Conservation (phyloP, 2,888 invertebrate species). For the Dynastes maya region DNA sequence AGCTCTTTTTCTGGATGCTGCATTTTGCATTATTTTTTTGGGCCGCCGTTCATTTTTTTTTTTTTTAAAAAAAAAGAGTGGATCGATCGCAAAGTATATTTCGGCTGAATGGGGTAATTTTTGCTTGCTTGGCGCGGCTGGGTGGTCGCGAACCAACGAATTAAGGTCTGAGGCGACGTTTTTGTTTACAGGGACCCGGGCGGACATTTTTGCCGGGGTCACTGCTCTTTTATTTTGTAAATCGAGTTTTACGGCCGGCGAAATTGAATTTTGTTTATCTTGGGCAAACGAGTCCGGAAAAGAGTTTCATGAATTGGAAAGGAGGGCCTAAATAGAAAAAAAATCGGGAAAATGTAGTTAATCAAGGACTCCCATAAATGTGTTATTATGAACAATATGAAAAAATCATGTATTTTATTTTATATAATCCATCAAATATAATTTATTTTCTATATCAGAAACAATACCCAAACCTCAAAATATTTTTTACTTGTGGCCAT, state of each 20-base stretch:
- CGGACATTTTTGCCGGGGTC: slow-evolving; percentile 45
- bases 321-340: background rate
- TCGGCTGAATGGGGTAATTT: slow-evolving; percentile 27
- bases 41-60: background rate
- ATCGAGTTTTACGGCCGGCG: slow-evolving; percentile 51
- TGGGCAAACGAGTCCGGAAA: slow-evolving; percentile 28
- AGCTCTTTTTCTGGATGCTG: background rate
- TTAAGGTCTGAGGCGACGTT: slow-evolving; percentile 32
- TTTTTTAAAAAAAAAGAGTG: background rate
- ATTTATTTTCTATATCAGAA: too few species aligned
- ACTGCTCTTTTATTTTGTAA: slow-evolving; percentile 51
- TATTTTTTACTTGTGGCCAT: too few species aligned
- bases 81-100: slow-evolving; percentile 8
- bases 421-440: too few species aligned
- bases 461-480: too few species aligned
- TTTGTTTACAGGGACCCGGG: slow-evolving; percentile 48
- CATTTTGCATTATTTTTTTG: background rate
- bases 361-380: too few species aligned
- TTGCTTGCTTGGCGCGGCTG: slow-evolving; percentile 21
- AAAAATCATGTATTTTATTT: too few species aligned
- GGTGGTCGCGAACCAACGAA: slow-evolving; percentile 19
- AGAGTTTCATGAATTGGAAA: slow-evolving; percentile 29
- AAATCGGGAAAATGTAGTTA: too few species aligned
- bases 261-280: slow-evolving; percentile 55
- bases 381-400: too few species aligned